Conservation (phyloP, 2,888 invertebrate species). For the Agrochola lychnidis region DNA sequence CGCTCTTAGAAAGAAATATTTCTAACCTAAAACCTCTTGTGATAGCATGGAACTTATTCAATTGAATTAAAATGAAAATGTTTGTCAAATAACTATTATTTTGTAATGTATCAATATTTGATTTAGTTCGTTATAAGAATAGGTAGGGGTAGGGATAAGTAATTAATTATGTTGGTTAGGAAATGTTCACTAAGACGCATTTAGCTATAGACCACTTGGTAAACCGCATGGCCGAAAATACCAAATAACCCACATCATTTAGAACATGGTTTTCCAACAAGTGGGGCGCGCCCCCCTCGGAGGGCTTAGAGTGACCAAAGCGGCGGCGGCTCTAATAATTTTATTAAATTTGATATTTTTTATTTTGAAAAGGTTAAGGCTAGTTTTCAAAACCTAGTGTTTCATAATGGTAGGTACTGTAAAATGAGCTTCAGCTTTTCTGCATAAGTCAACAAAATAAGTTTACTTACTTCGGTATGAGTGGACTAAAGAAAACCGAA, state of each 20-base stretch:
- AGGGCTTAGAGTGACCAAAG: too few species aligned
- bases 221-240: background rate
- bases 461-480: too few species aligned
- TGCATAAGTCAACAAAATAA: too few species aligned
- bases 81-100: background rate
- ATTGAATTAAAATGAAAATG: background rate
- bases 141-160: background rate
- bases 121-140: too few species aligned
- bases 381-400: too few species aligned
- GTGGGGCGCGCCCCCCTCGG: too few species aligned
- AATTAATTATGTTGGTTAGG: background rate
- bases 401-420: too few species aligned
- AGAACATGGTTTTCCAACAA: background rate
- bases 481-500: too few species aligned
- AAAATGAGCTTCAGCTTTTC: too few species aligned
- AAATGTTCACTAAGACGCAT: constrained; percentile 1
- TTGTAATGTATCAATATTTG: background rate
- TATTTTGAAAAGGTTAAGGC: too few species aligned
- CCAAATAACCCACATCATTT: background rate
- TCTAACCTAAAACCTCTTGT: background rate
- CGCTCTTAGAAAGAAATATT: constrained; percentile 11
- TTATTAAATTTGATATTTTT: too few species aligned
- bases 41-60: background rate
- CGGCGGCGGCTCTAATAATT: too few species aligned
- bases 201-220: background rate